Conservation (phyloP, 2,888 invertebrate genomes). For the Erebia aethiops region DNA sequence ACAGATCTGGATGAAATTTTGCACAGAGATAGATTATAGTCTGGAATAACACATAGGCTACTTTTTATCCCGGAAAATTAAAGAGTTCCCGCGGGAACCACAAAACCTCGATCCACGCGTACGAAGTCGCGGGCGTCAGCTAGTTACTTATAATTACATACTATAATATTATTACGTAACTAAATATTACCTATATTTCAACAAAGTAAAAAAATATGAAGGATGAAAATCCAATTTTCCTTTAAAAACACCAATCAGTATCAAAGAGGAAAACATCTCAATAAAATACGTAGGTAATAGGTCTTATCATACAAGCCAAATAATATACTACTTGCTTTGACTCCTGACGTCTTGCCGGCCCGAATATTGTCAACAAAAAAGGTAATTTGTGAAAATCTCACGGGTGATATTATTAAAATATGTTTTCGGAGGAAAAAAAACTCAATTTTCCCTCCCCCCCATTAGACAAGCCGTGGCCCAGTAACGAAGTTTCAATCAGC, state of each 20-base stretch:
- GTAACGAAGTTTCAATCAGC: slow-evolving; percentile 12
- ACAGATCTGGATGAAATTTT: too few relatives aligned
- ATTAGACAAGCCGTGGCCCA: not conserved
- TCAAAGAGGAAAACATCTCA: not conserved
- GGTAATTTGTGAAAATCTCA: slow-evolving; percentile 27
- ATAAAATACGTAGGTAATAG: not conserved
- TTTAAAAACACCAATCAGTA: slow-evolving; percentile 9
- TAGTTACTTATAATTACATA: too few relatives aligned
- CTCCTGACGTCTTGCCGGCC: not conserved
- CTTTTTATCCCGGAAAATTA: too few relatives aligned
- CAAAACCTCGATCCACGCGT: too few relatives aligned
- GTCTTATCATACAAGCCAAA: not conserved
- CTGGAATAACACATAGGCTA: too few relatives aligned
- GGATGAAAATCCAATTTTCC: slow-evolving; percentile 12
- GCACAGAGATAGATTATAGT: too few relatives aligned
- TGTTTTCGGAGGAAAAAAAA: not conserved
- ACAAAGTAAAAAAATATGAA: not conserved
- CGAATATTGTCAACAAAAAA: slow-evolving; percentile 26
- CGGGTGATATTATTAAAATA: slow-evolving; percentile 20
- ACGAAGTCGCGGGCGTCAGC: too few relatives aligned
- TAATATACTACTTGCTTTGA: not conserved
- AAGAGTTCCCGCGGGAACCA: too few relatives aligned
- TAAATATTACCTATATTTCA: too few relatives aligned
- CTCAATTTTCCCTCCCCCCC: not conserved
- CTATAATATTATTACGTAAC: too few relatives aligned